A percentile compares a stretch with the other conserved stretches of the same genome.
Evolutionary conservation across 2,113 vertebrate genomes (phyloP).

Genomic region (Gymnorhina tibicen): DNA sequence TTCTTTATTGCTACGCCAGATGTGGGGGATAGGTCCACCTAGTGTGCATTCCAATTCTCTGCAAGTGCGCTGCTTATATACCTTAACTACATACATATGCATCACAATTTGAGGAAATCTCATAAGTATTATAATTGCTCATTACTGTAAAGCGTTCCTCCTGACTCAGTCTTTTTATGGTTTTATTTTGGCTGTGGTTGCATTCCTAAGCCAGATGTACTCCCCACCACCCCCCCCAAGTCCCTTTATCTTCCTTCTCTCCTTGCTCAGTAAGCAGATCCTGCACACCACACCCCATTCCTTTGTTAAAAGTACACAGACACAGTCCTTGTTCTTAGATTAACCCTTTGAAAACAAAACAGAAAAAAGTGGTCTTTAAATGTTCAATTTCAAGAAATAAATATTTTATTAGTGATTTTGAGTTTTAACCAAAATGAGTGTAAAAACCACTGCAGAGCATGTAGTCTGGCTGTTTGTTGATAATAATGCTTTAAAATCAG

Average conservation of each 20-base stretch:
- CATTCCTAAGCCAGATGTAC: background rate
- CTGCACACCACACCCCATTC: background rate
- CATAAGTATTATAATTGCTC: background rate
- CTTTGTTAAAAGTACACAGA: background rate
- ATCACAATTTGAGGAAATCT: background rate
- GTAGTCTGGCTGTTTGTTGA: background rate
- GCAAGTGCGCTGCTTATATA: fast-evolving
- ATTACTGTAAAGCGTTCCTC: background rate
- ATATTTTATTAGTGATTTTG: background rate
- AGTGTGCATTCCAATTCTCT: fast-evolving
- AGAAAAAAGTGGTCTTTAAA: background rate
- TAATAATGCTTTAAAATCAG: background rate
- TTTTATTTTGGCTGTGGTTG: background rate
- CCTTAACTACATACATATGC: background rate
- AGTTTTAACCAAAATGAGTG: background rate
- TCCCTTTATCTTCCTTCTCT: background rate
- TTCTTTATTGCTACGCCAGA: fast-evolving
- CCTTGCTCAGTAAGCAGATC: background rate
- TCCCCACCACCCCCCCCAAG: background rate
- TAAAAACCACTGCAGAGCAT: background rate
- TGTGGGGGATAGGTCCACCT: background rate
- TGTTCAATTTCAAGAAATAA: background rate
- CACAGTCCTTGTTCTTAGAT: background rate
- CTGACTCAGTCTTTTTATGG: background rate
- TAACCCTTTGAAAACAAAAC: background rate